Conservation (phyloP, 2,113 vertebrate genomes). For the Corythoichthys intestinalis region DNA sequence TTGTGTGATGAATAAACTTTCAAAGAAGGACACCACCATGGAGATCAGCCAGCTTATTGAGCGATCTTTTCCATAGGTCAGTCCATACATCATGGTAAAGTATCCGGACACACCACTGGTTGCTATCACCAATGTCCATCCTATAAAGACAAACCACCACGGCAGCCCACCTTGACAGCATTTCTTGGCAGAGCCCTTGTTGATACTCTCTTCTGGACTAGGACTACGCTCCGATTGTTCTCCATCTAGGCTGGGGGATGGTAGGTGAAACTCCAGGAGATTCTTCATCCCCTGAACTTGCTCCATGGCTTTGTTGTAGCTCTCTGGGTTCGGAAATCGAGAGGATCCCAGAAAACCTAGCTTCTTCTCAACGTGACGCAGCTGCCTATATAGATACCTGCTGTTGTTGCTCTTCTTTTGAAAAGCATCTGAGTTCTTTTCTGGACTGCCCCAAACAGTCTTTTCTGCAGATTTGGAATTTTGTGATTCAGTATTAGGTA, state of each 20-base stretch:
- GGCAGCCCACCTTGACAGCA: slow-evolving; percentile 75
- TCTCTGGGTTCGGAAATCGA: slow-evolving; percentile 73
- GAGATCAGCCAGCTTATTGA: slow-evolving; percentile 93
- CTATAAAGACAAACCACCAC: slow-evolving; percentile 90
- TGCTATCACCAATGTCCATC: slow-evolving; percentile 82
- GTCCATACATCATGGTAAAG: slow-evolving; percentile 90
- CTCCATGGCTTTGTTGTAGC: slow-evolving; percentile 75
- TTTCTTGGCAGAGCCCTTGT: slow-evolving; percentile 39
- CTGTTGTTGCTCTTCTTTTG: slow-evolving; percentile 72
- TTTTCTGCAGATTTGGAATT: slow-evolving; percentile 51
- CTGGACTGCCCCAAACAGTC: slow-evolving; percentile 48
- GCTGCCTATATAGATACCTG: slow-evolving; percentile 79
- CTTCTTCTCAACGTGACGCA: slow-evolving; percentile 81
- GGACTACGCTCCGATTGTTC: slow-evolving; percentile 49
- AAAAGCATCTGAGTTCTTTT: slow-evolving; percentile 47
- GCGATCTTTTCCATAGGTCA: slow-evolving; percentile 84
- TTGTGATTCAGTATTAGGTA: not conserved
- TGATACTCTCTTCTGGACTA: slow-evolving; percentile 48
- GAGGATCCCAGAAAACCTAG: slow-evolving; percentile 76
- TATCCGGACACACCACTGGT: slow-evolving; percentile 84
- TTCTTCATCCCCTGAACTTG: slow-evolving; percentile 84
- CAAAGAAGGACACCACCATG: slow-evolving; percentile 86
- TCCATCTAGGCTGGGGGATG: slow-evolving; percentile 42
- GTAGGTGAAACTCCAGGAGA: slow-evolving; percentile 66
- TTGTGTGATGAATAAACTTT: slow-evolving; percentile 92